These are phyloP conservation scores for Nyctibius bracteatus DNA, from an alignment of 2,113 vertebrate species.

Conservation along the genomic window DNA sequence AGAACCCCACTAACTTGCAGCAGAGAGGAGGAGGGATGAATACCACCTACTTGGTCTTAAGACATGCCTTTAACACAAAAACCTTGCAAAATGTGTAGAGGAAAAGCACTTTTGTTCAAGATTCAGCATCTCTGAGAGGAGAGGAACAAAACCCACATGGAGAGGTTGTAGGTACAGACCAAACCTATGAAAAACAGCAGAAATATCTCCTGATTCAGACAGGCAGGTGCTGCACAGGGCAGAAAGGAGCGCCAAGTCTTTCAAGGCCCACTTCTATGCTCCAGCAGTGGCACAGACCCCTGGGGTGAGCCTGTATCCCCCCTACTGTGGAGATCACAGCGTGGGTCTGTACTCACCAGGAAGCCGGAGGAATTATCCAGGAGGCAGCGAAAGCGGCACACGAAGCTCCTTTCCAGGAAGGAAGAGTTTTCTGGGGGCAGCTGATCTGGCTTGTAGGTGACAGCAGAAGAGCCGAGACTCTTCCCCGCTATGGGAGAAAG, in stretches of 20 bases:
- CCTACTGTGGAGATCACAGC: neutral
- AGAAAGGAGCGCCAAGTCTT: neutral
- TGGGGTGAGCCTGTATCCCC: neutral
- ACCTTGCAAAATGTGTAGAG: neutral
- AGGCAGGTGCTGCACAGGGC: neutral
- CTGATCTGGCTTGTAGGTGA: constrained; percentile 51
- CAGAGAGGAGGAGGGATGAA: neutral
- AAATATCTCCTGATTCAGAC: neutral
- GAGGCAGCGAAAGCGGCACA: constrained; percentile 82
- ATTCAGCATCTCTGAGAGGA: neutral
- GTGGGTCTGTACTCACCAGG: constrained; percentile 59
- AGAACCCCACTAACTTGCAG: neutral
- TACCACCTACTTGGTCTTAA: neutral
- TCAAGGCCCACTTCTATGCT: neutral
- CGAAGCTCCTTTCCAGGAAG: constrained; percentile 80
- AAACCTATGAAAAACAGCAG: neutral
- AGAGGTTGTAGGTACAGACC: neutral
- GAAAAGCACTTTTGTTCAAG: neutral
- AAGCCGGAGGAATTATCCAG: constrained; percentile 83
- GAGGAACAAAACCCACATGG: neutral
- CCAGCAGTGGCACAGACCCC: accelerated
- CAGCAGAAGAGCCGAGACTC: neutral
- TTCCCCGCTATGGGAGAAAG: neutral
- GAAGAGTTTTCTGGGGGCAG: constrained; percentile 79
- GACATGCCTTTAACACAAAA: neutral